Evolutionary conservation across 1,140 invertebrate genomes (phyloP).

Genomic region (Formica selysi): DNA sequence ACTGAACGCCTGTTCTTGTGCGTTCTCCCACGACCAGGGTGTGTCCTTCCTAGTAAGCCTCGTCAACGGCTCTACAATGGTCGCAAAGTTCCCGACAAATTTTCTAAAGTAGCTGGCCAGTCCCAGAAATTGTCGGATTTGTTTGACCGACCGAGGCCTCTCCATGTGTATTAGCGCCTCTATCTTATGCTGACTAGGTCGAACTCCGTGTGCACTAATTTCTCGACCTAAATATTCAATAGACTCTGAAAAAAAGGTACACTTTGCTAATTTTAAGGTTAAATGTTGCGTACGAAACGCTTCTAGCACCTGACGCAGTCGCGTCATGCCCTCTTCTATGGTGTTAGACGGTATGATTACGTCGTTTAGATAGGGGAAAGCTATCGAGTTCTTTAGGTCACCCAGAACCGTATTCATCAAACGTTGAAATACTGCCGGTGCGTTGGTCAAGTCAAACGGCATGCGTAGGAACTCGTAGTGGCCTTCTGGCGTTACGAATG

Average conservation of each 20-base stretch:
- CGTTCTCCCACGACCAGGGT: not conserved
- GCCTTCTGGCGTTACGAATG: not conserved
- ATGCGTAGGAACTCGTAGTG: slow-evolving; percentile 33
- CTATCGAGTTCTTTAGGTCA: not conserved
- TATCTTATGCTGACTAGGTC: not conserved
- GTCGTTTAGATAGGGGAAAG: not conserved
- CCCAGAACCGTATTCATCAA: slow-evolving; percentile 3
- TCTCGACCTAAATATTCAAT: slow-evolving; percentile 13
- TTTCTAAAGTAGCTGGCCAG: slow-evolving; percentile 12
- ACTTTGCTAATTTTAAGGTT: slow-evolving; percentile 4
- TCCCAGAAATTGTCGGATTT: not conserved
- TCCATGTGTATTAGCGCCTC: not conserved
- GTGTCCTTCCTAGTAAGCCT: not conserved
- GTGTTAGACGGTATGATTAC: slow-evolving; percentile 19
- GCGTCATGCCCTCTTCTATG: not conserved
- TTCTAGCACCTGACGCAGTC: not conserved
- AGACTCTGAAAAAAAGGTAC: not conserved
- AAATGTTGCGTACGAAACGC: not conserved
- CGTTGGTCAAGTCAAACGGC: not conserved
- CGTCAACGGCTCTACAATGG: not conserved
- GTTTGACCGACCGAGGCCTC: not conserved
- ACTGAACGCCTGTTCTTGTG: not conserved
- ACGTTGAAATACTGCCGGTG: not conserved
- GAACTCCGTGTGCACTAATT: not conserved
- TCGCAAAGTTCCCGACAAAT: not conserved